These are phyloP conservation scores for Axis porcinus DNA, from an alignment of 2,113 vertebrate species.

Conservation along the genomic window DNA sequence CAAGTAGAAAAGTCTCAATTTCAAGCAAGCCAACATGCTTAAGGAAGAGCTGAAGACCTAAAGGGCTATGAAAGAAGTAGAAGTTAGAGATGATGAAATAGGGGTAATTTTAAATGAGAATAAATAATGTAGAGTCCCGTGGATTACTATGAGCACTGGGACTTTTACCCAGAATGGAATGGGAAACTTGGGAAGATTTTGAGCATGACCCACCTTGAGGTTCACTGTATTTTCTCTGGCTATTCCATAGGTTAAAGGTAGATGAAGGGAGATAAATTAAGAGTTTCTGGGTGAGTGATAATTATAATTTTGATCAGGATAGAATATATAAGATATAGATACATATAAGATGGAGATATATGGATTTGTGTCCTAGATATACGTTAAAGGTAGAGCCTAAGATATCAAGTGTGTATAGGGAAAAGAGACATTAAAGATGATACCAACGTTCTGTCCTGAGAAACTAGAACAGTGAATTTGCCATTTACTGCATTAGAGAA, in stretches of 20 bases:
- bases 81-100: neutral
- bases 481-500: neutral
- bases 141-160: neutral
- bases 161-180: neutral
- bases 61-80: neutral
- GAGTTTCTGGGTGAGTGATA: neutral
- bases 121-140: neutral
- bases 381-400: neutral
- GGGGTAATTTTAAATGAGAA: neutral
- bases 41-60: neutral
- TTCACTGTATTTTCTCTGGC: neutral
- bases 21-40: neutral
- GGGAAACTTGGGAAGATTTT: neutral
- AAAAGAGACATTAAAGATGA: neutral
- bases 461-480: neutral
- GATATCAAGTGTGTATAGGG: neutral
- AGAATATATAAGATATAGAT: neutral
- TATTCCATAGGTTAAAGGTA: neutral
- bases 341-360: neutral
- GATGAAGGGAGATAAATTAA: neutral
- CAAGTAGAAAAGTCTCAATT: neutral
- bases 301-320: neutral
- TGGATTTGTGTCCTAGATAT: neutral
- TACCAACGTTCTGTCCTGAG: neutral
- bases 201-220: neutral